These are phyloP conservation scores for Thelaira solivaga DNA, from an alignment of 2,888 invertebrate species.

Conservation along the genomic window DNA sequence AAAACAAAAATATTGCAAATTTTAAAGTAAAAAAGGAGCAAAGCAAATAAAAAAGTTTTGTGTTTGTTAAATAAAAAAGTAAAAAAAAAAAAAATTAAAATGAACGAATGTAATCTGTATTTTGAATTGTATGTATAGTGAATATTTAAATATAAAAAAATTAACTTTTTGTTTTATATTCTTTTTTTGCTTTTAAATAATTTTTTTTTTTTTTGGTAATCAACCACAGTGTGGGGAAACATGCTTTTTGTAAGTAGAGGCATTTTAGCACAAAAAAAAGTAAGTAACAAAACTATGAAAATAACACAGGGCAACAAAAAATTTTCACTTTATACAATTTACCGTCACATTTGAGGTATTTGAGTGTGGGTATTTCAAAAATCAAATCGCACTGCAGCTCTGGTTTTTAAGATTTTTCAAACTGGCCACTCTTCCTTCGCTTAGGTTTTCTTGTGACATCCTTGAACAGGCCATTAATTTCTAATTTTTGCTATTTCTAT, in stretches of 20 bases:
- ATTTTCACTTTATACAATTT: no score
- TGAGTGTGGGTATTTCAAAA: no score
- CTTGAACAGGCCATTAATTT: no score
- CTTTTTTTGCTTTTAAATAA: constrained; percentile 22
- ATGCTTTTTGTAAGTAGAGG: no score
- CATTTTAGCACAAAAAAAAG: neutral
- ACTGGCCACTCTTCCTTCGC: no score
- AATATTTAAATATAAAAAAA: constrained; percentile 46
- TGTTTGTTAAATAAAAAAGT: neutral
- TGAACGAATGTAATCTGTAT: constrained; percentile 17
- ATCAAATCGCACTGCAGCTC: no score
- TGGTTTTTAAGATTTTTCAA: no score
- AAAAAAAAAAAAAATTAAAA: neutral
- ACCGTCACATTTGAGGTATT: no score
- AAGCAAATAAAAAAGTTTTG: neutral
- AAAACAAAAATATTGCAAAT: neutral
- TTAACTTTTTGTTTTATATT: constrained; percentile 35
- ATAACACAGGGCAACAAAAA: no score
- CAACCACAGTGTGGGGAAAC: neutral
- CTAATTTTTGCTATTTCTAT: no score
- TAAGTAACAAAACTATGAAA: no score
- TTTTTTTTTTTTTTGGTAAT: neutral
- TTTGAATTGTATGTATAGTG: constrained; percentile 34
- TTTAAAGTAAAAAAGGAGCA: neutral
- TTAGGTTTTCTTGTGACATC: no score